Conservation (phyloP, 2,797 vertebrate genomes). For the Zenarchopterus dispar region DNA sequence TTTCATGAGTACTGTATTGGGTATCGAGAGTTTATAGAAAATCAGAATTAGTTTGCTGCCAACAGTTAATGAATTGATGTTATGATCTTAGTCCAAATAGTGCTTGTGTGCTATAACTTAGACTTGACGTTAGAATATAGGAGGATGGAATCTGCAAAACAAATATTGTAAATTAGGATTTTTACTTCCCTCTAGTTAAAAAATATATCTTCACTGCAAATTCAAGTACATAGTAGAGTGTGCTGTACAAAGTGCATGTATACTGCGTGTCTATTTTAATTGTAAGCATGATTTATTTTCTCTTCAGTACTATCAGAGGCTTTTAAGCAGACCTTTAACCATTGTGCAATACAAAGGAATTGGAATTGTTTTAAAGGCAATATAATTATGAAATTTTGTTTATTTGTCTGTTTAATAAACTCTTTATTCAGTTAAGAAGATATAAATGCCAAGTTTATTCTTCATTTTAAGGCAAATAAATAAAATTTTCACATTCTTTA, state of each 20-base stretch:
- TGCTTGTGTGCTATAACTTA: conserved; percentile 80
- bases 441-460: too few relatives aligned
- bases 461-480: background rate
- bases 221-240: conserved; percentile 37
- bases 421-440: too few relatives aligned
- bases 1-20: conserved; percentile 84
- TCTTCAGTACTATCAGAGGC: background rate
- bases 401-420: background rate
- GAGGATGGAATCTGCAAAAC: conserved; percentile 59
- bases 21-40: conserved; percentile 82
- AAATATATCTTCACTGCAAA: conserved; percentile 62
- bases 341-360: background rate
- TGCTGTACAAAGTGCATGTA: conserved; percentile 18
- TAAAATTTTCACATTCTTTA: too few relatives aligned
- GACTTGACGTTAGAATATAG: conserved; percentile 76
- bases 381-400: background rate
- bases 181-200: conserved; percentile 55
- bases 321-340: background rate
- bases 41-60: conserved; percentile 82
- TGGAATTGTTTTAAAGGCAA: too few relatives aligned
- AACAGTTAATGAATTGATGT: conserved; percentile 87
- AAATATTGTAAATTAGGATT: conserved; percentile 75
- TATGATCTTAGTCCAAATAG: conserved; percentile 84
- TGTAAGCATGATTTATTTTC: conserved; percentile 13
- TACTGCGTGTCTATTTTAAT: conserved; percentile 15